These are phyloP conservation scores for Damaliscus lunatus DNA, from an alignment of 2,113 vertebrate genomes.

Conservation along the genomic window DNA sequence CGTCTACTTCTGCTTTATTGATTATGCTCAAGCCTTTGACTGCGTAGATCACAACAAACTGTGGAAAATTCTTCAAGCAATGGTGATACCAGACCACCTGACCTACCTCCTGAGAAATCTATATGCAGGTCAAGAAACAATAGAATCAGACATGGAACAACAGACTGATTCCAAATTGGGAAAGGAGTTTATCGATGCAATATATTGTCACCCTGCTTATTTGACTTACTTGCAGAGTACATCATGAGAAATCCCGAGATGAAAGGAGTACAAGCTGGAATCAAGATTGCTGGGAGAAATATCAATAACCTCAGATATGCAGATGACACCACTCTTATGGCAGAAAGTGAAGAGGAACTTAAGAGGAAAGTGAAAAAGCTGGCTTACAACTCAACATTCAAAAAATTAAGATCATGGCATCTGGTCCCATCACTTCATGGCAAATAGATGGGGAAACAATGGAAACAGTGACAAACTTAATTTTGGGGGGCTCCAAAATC, in stretches of 20 bases:
- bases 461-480: background rate
- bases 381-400: background rate
- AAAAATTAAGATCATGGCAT: background rate
- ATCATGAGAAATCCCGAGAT: fast-evolving
- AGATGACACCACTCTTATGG: background rate
- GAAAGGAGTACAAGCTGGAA: background rate
- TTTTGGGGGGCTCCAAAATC: background rate
- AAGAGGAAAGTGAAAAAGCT: background rate
- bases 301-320: background rate
- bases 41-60: background rate
- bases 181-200: fast-evolving
- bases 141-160: background rate
- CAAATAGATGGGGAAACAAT: background rate
- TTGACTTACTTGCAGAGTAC: background rate
- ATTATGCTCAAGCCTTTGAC: background rate
- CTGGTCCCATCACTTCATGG: background rate
- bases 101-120: background rate
- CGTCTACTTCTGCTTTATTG: background rate
- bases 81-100: background rate
- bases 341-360: background rate
- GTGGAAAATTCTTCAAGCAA: background rate
- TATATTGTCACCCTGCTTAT: background rate
- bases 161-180: background rate
- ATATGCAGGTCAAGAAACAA: background rate
- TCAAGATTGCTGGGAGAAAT: background rate